Evolutionary conservation across 2,888 invertebrate genomes (phyloP), one percentile per base, ranked within the genome.

Genomic region (Uloborus plumipes): DNA sequence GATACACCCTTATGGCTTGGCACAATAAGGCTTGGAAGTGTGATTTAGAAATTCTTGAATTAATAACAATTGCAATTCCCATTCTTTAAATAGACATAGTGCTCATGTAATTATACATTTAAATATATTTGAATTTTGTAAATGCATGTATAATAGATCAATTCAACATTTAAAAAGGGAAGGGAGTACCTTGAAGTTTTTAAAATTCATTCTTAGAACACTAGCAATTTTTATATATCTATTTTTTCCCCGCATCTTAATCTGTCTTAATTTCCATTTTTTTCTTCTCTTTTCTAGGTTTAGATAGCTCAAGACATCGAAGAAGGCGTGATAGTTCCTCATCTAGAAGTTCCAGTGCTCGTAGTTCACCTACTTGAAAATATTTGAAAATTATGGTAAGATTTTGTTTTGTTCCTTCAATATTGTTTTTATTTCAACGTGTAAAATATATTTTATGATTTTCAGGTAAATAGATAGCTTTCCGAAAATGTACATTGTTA

Each of bases 291-390:
- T 20, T 73, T 66, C 6, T 50, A 83, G 83, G 67, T 55, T 15
- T 39, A 31, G 83, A 83, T 16, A 62, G 49, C 39, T 62, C 55
- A 15, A 83, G 75, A 55, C 55, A 83, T 55, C 59, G 72, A 61
- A 70, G 77, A 18, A 69, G 83, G 31, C 39, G 77, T n/a, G 83
- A 83, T 64, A 77, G 83, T 73, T 77, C 58, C 22, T 82, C 81
- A 15, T 81, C 81, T 18, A 58, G 81, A 50, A 76, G 76, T 50
- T 82, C 81, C 53, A 81, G 80, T 75, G 80, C 80, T 65, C 80
- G 80, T 47, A 81, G 80, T 65, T 81, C 80, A 22, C 80, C 80
- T 31, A 75, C 70, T 50, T 81, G 70, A 74, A 62, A 26, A 22
- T 62, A 14, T 18, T 20, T 62, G 7, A 26, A 62, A 2, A 4